A percentile compares a stretch with the other conserved stretches of the same genome.
Conservation (phyloP, 2,797 vertebrate genomes). For the Coregonus ussuriensis region DNA sequence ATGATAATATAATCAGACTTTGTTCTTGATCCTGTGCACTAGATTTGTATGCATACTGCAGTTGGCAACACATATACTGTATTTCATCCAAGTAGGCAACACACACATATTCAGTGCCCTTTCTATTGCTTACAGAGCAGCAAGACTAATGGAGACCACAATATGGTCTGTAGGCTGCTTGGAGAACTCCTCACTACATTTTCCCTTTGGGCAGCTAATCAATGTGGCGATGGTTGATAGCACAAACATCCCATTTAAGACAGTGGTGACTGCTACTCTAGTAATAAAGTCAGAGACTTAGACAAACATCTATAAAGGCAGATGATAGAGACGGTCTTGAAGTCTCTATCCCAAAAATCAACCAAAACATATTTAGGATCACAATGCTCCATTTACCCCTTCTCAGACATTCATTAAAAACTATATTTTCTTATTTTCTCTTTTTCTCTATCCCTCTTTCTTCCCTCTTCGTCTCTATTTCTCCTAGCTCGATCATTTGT, state of each 20-base stretch:
- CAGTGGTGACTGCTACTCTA: background rate
- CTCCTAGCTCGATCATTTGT: slow-evolving; percentile 36
- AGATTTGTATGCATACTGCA: too few relatives aligned
- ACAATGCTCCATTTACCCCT: background rate
- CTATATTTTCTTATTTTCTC: slow-evolving; percentile 17
- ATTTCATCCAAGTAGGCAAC: too few relatives aligned
- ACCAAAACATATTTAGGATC: slow-evolving; percentile 4
- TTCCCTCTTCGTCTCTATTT: slow-evolving; percentile 3
- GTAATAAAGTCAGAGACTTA: background rate
- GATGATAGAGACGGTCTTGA: background rate
- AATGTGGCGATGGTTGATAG: background rate
- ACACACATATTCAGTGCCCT: too few relatives aligned
- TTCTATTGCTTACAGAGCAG: background rate
- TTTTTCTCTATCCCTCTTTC: slow-evolving; percentile 19
- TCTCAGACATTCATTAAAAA: background rate
- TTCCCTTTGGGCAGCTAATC: background rate
- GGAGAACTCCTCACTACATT: background rate
- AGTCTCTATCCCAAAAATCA: background rate
- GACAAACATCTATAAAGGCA: background rate
- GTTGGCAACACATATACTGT: background rate
- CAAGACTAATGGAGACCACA: background rate
- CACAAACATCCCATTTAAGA: background rate
- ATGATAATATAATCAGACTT: too few relatives aligned
- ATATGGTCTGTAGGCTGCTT: background rate
- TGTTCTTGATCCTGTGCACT: too few relatives aligned